phyloP scores from a whole-genome alignment of 2,888 invertebrate species.

The Polydrusus pterygomalis region DNA sequence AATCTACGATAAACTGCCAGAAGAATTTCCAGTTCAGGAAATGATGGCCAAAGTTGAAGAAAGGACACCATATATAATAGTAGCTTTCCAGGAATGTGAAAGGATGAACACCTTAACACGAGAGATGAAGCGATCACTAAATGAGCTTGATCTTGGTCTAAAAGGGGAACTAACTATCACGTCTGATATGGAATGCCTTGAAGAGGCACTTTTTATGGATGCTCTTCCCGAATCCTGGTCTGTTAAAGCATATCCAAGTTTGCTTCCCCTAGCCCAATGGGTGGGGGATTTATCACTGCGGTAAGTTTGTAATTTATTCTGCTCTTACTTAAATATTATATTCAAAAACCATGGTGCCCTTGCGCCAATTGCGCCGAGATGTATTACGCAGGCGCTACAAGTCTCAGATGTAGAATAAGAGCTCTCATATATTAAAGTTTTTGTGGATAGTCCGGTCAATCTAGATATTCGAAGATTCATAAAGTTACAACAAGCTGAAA shows the following conservation, averaged over 20 bases:
- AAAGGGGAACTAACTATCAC: constrained; percentile 97
- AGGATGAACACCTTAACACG: constrained; percentile 92
- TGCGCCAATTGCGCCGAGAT: too few species aligned
- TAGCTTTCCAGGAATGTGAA: constrained; percentile 95
- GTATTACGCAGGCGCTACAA: too few species aligned
- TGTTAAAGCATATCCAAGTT: constrained; percentile 90
- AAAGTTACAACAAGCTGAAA: too few species aligned
- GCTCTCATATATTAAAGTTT: too few species aligned
- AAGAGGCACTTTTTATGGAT: constrained; percentile 91
- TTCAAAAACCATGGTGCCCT: too few species aligned
- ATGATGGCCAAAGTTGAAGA: constrained; percentile 92
- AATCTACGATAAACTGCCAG: constrained; percentile 90
- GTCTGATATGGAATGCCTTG: constrained; percentile 91
- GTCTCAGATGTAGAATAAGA: too few species aligned
- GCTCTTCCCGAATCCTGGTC: constrained; percentile 91
- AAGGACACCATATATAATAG: constrained; percentile 92
- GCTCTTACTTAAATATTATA: too few species aligned
- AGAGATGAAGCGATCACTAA: constrained; percentile 87
- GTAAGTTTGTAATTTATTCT: constrained; percentile 18
- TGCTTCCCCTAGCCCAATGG: constrained; percentile 89
- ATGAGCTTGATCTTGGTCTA: constrained; percentile 90
- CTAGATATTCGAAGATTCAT: too few species aligned
- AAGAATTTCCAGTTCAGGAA: constrained; percentile 90
- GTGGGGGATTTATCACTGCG: constrained; percentile 85
- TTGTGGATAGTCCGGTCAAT: too few species aligned